phyloP scores from a whole-genome alignment of 2,888 invertebrate genomes.

The Sisyra terminalis region DNA sequence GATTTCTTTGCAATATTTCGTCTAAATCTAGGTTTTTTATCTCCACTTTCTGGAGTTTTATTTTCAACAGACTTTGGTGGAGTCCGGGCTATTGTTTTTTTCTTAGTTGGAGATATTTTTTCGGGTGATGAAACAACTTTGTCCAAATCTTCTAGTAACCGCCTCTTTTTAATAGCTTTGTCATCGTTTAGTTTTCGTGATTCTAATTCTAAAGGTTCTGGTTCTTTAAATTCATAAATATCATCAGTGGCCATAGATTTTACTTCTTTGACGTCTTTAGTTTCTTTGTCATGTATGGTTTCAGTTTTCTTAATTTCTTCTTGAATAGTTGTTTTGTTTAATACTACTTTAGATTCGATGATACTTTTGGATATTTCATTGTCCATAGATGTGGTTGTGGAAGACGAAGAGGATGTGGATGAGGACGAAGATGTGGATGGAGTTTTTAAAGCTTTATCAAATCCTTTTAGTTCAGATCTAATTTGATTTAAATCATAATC shows the following conservation, averaged over 20 bases:
- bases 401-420: slow-evolving; percentile 20
- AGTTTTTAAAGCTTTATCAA: slow-evolving; percentile 33
- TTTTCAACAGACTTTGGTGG: slow-evolving; percentile 14
- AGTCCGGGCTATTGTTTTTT: slow-evolving; percentile 16
- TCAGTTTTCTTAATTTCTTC: neutral
- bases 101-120: slow-evolving; percentile 19
- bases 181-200: slow-evolving; percentile 31
- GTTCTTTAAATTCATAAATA: slow-evolving; percentile 79
- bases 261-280: slow-evolving; percentile 7
- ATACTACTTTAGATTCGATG: slow-evolving; percentile 8
- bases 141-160: slow-evolving; percentile 23
- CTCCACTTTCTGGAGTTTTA: slow-evolving; percentile 14
- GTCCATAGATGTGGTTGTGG: slow-evolving; percentile 9
- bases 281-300: slow-evolving; percentile 1
- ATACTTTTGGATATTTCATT: slow-evolving; percentile 5
- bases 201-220: slow-evolving; percentile 76
- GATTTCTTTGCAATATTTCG: slow-evolving; percentile 14
- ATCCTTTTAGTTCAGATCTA: slow-evolving; percentile 66
- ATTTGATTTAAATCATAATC: slow-evolving; percentile 77
- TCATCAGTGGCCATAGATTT: slow-evolving; percentile 29
- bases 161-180: slow-evolving; percentile 22
- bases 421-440: slow-evolving; percentile 15
- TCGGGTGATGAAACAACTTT: slow-evolving; percentile 13
- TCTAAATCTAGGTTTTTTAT: slow-evolving; percentile 15
- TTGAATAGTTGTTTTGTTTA: slow-evolving; percentile 2